Percentiles rank a stretch among this genome's conserved stretches.
These are phyloP conservation scores for Temnopleurus reevesii DNA, from an alignment of 53 echinoderm and acorn worm species.

Conservation along the genomic window DNA sequence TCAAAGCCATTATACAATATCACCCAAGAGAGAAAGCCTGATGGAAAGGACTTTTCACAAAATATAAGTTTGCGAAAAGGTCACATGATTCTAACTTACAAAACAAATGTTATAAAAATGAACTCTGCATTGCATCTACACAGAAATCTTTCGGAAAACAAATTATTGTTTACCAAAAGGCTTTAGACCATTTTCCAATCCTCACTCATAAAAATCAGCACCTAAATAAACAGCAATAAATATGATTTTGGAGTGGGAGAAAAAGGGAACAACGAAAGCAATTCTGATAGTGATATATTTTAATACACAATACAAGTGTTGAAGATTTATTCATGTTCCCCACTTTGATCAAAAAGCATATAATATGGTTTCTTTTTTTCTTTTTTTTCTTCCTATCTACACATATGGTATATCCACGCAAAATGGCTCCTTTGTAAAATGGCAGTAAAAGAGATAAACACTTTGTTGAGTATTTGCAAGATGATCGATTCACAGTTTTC, in stretches of 20 bases:
- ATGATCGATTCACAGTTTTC: constrained; percentile 18
- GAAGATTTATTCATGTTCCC: not conserved
- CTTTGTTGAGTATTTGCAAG: constrained; percentile 44
- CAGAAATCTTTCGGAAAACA: too few relatives aligned
- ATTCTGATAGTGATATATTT: not conserved
- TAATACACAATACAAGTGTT: constrained; percentile 11
- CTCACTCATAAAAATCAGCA: too few relatives aligned
- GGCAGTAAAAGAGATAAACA: constrained; percentile 61
- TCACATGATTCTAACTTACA: too few relatives aligned
- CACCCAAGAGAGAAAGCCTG: too few relatives aligned
- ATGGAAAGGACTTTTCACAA: too few relatives aligned
- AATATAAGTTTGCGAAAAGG: too few relatives aligned
- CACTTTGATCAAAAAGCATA: constrained; percentile 3
- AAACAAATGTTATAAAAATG: too few relatives aligned
- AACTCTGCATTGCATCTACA: too few relatives aligned
- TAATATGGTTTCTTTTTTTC: constrained; percentile 10
- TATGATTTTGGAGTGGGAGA: not conserved
- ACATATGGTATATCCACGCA: constrained; percentile 22
- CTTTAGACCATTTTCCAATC: too few relatives aligned
- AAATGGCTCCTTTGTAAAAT: constrained; percentile 36
- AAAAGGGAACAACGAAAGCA: not conserved
- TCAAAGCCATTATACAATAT: too few relatives aligned
- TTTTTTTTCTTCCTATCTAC: constrained; percentile 19
- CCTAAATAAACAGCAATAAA: not conserved
- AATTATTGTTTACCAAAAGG: too few relatives aligned